phyloP scores from a whole-genome alignment of 2,797 vertebrate genomes.

The Tympanoctomys barrerae region DNA sequence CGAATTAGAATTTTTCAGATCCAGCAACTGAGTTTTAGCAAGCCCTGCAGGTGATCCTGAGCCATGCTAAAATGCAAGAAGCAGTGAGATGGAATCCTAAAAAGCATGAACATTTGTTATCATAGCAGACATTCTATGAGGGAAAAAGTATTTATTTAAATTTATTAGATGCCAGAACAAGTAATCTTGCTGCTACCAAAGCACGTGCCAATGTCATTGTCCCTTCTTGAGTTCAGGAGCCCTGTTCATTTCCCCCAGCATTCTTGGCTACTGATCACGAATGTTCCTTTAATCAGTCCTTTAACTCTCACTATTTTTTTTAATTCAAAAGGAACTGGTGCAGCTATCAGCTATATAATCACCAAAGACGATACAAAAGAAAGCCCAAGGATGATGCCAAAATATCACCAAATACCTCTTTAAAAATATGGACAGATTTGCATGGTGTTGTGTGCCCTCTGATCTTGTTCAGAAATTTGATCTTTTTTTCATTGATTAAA shows the following conservation, averaged over 20 bases:
- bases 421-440: slow-evolving; percentile 70
- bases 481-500: slow-evolving; percentile 85
- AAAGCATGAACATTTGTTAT: background rate
- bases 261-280: slow-evolving; percentile 8
- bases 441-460: slow-evolving; percentile 73
- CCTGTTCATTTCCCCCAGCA: background rate
- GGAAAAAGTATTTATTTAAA: background rate
- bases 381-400: background rate
- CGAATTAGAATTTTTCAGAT: background rate
- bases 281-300: slow-evolving; percentile 40
- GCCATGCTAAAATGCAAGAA: background rate
- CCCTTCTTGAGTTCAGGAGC: background rate
- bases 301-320: slow-evolving; percentile 3
- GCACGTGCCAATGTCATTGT: background rate
- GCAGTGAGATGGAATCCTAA: background rate
- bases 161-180: background rate
- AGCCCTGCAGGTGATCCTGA: background rate
- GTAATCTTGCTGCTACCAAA: background rate
- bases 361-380: background rate
- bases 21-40: background rate
- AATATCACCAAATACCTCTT: slow-evolving; percentile 64
- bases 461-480: slow-evolving; percentile 85
- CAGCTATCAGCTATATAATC: background rate
- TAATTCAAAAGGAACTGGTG: slow-evolving; percentile 31
- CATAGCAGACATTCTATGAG: background rate